Evolutionary conservation across 2,113 vertebrate species (phyloP).

Genomic region (Aegotheles bennettii): DNA sequence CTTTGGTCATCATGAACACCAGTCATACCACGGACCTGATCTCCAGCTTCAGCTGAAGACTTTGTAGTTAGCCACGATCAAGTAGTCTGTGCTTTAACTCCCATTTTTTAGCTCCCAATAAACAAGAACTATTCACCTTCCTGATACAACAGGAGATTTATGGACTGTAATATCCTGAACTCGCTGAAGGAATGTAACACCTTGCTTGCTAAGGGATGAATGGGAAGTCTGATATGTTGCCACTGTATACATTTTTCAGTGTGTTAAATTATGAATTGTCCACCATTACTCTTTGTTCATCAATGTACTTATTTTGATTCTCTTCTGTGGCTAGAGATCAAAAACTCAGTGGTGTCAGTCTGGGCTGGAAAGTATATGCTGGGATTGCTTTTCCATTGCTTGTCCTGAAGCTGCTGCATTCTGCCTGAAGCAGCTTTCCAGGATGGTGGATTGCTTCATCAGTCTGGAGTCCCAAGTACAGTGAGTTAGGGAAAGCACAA

Average conservation of each 20-base stretch:
- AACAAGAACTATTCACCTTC: background rate
- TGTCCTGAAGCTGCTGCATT: background rate
- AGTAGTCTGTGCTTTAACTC: background rate
- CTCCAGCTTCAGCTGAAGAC: background rate
- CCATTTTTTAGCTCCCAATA: background rate
- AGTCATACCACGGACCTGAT: background rate
- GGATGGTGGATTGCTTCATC: background rate
- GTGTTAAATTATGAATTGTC: background rate
- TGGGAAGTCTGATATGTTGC: background rate
- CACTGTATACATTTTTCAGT: accelerated
- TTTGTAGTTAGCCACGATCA: background rate
- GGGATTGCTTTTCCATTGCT: background rate
- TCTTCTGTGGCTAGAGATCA: background rate
- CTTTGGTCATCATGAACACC: background rate
- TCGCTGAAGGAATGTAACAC: background rate
- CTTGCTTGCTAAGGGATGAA: background rate
- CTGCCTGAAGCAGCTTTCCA: background rate
- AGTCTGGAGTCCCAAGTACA: background rate
- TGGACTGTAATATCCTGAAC: background rate
- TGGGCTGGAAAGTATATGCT: background rate
- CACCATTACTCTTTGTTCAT: background rate
- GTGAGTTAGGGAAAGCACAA: background rate
- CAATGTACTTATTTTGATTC: background rate
- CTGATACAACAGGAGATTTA: background rate
- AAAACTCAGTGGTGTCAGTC: background rate